A percentile compares a stretch with the other conserved stretches of the same genome.
Conservation (phyloP, 2,888 invertebrate genomes). For the Lasioglossum pauxillum region DNA sequence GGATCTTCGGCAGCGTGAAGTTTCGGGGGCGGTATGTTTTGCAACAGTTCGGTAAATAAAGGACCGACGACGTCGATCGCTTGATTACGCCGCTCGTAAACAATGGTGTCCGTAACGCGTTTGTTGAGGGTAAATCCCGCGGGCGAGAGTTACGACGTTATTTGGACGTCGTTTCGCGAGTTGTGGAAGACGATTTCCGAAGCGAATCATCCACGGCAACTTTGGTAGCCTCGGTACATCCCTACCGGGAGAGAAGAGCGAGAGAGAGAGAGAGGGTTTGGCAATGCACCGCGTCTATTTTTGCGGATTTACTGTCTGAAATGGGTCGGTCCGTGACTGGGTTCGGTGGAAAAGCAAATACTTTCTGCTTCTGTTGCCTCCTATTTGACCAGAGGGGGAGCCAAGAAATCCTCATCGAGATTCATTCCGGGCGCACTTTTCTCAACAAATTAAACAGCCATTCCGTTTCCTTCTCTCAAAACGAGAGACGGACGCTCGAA, state of each 20-base stretch:
- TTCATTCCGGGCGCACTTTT: slow-evolving; percentile 19
- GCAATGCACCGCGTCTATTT: slow-evolving; percentile 57
- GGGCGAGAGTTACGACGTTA: slow-evolving; percentile 45
- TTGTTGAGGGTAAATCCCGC: slow-evolving; percentile 8
- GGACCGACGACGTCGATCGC: background rate
- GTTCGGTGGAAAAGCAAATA: slow-evolving; percentile 37
- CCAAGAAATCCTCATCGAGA: slow-evolving; percentile 29
- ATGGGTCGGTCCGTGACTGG: slow-evolving; percentile 46
- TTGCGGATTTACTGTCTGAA: slow-evolving; percentile 42
- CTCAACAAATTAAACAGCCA: slow-evolving; percentile 32
- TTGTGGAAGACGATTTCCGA: slow-evolving; percentile 37
- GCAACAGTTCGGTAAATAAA: slow-evolving; percentile 23
- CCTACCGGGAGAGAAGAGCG: too few species aligned
- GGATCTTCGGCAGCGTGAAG: background rate
- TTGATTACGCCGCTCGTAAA: slow-evolving; percentile 28
- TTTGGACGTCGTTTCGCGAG: slow-evolving; percentile 41
- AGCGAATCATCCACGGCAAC: slow-evolving; percentile 40
- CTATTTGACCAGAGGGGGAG: background rate
- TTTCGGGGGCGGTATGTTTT: background rate
- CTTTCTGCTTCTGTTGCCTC: slow-evolving; percentile 26
- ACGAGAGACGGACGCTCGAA: background rate
- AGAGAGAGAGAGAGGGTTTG: slow-evolving; percentile 41
- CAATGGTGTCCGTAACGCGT: slow-evolving; percentile 13
- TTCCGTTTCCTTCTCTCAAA: slow-evolving; percentile 11
- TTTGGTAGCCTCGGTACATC: slow-evolving; percentile 26